phyloP scores from a whole-genome alignment of 2,113 vertebrate species.

The Phoxinus phoxinus region DNA sequence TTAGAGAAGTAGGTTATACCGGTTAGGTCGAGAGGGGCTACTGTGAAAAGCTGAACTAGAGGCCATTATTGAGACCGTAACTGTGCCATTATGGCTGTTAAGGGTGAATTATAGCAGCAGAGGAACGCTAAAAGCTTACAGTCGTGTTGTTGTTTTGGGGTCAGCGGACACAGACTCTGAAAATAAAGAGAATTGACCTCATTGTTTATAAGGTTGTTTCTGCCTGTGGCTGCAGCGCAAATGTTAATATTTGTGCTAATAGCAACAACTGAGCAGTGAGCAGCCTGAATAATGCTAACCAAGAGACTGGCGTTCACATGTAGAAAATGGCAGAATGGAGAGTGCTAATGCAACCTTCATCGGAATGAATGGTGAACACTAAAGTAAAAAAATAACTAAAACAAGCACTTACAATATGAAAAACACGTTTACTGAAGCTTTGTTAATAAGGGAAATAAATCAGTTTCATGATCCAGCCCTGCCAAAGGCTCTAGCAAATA shows the following conservation, averaged over 20 bases:
- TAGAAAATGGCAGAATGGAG: not conserved
- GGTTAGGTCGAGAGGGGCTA: not conserved
- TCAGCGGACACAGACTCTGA: constrained; percentile 36
- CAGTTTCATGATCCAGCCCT: not conserved
- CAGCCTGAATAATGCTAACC: not conserved
- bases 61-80: constrained; percentile 51
- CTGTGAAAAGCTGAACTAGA: constrained; percentile 12
- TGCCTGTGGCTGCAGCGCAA: not conserved
- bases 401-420: not conserved
- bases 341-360: not conserved
- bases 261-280: not conserved
- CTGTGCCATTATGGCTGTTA: constrained; percentile 44
- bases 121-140: constrained; percentile 43
- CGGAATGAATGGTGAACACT: not conserved
- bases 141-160: constrained; percentile 33
- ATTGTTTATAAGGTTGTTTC: constrained; percentile 27
- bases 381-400: not conserved
- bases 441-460: too few species aligned
- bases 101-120: constrained; percentile 47
- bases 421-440: not conserved
- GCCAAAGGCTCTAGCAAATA: not conserved
- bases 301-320: not conserved
- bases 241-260: constrained; percentile 14
- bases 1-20: constrained; percentile 25
- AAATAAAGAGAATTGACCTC: constrained; percentile 45